Evolutionary conservation across 2,888 invertebrate species (phyloP).

Genomic region (Drosophila pegasa): DNA sequence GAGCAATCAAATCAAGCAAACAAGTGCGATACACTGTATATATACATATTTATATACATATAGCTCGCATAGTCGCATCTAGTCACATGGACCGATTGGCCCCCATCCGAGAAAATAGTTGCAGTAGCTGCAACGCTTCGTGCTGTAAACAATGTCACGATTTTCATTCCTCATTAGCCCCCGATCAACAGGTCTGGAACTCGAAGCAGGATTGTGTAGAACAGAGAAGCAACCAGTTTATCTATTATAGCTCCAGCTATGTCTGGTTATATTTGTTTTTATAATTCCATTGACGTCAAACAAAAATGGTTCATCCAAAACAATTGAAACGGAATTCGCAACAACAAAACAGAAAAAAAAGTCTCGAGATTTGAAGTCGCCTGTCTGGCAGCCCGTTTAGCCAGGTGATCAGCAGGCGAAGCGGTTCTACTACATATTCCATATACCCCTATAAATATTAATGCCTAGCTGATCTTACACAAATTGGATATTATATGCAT

Average conservation of each 20-base stretch:
- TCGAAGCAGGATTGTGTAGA: slow-evolving; percentile 15
- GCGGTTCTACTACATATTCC: slow-evolving; percentile 12
- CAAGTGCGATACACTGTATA: slow-evolving; percentile 35
- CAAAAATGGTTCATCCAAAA: slow-evolving; percentile 61
- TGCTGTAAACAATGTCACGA: slow-evolving; percentile 50
- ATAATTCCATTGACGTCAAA: slow-evolving; percentile 75
- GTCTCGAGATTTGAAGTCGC: slow-evolving; percentile 43
- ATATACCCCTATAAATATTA: slow-evolving; percentile 60
- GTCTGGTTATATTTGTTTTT: slow-evolving; percentile 62
- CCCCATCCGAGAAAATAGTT: background rate
- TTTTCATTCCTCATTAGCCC: slow-evolving; percentile 19
- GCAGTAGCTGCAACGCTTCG: slow-evolving; percentile 29
- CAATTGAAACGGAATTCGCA: slow-evolving; percentile 60
- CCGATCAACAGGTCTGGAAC: slow-evolving; percentile 17
- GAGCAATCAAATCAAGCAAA: slow-evolving; percentile 51
- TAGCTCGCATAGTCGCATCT: slow-evolving; percentile 22
- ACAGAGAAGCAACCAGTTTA: slow-evolving; percentile 42
- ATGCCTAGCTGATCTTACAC: slow-evolving; percentile 31
- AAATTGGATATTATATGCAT: slow-evolving; percentile 32
- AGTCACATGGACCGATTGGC: slow-evolving; percentile 25
- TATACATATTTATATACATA: background rate
- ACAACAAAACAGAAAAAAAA: slow-evolving; percentile 60
- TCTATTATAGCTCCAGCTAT: slow-evolving; percentile 24
- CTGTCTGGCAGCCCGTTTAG: slow-evolving; percentile 12
- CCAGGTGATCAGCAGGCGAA: slow-evolving; percentile 20